phyloP scores from a whole-genome alignment of 2,797 vertebrate genomes.

The Onychomys torridus region DNA sequence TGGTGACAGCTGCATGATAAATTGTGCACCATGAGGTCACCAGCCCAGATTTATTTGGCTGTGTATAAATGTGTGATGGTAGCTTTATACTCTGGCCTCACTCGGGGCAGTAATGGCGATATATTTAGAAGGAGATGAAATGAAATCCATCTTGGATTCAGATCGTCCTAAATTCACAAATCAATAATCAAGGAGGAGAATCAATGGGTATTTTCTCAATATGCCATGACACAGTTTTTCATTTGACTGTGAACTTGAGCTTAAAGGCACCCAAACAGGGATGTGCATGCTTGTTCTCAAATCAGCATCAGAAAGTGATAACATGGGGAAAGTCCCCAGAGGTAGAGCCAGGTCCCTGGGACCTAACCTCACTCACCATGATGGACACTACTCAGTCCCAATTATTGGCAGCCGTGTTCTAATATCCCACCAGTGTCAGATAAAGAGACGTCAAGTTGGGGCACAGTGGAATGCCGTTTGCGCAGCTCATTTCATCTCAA shows the following conservation, averaged over 20 bases:
- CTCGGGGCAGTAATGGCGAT: conserved; percentile 3
- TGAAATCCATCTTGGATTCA: conserved; percentile 67
- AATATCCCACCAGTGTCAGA: not conserved
- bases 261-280: not conserved
- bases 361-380: conserved; percentile 37
- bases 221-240: conserved; percentile 44
- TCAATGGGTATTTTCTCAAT: conserved; percentile 72
- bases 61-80: conserved; percentile 55
- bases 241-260: not conserved
- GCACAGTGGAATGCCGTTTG: not conserved
- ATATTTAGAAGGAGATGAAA: conserved; percentile 50
- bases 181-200: conserved; percentile 66
- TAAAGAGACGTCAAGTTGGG: conserved; percentile 56
- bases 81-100: conserved; percentile 51
- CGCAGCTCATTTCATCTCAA: conserved; percentile 64
- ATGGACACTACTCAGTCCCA: not conserved
- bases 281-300: not conserved
- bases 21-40: conserved; percentile 61
- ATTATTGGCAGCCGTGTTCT: conserved; percentile 36
- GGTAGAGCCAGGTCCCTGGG: not conserved
- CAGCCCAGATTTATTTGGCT: conserved; percentile 68
- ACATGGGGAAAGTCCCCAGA: not conserved
- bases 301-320: not conserved
- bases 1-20: conserved; percentile 67
- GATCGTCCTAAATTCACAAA: conserved; percentile 72